phyloP scores from a whole-genome alignment of 2,888 invertebrate species.

The Tridacna crocea region DNA sequence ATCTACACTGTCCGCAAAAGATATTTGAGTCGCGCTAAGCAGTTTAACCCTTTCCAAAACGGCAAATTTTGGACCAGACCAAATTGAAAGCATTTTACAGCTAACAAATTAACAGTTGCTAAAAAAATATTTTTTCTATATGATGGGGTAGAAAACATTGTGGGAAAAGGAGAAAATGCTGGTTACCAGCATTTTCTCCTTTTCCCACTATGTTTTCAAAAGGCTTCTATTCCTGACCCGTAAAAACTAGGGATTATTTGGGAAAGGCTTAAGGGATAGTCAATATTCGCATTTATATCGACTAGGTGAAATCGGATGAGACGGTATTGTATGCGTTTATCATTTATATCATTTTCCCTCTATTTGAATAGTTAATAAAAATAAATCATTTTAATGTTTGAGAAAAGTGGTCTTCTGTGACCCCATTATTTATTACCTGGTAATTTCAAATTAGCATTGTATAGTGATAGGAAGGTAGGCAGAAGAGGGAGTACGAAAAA shows the following conservation, averaged over 20 bases:
- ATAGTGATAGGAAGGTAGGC: no score
- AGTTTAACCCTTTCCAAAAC: no score
- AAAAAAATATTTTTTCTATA: no score
- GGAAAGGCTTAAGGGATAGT: not conserved
- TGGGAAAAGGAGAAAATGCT: not conserved
- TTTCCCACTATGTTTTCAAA: not conserved
- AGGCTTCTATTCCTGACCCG: not conserved
- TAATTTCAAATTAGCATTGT: no score
- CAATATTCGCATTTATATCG: slow-evolving; percentile 9
- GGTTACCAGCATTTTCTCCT: not conserved
- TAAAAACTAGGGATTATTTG: not conserved
- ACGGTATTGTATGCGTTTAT: slow-evolving; percentile 7
- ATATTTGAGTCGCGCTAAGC: no score
- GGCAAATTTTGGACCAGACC: no score
- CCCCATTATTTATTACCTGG: no score
- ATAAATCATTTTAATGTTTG: slow-evolving; percentile 13
- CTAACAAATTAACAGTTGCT: no score
- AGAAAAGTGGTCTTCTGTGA: slow-evolving; percentile 1
- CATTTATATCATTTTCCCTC: slow-evolving; percentile 18
- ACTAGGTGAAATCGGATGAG: slow-evolving; percentile 3
- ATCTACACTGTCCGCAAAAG: no score
- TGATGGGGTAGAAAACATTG: not conserved
- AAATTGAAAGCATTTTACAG: no score
- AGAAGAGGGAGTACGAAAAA: not conserved
- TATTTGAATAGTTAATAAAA: slow-evolving; percentile 7